Evolutionary conservation across 2,888 invertebrate genomes (phyloP), one percentile per base, ranked within the genome.

Genomic region (Andrena flavipes): DNA sequence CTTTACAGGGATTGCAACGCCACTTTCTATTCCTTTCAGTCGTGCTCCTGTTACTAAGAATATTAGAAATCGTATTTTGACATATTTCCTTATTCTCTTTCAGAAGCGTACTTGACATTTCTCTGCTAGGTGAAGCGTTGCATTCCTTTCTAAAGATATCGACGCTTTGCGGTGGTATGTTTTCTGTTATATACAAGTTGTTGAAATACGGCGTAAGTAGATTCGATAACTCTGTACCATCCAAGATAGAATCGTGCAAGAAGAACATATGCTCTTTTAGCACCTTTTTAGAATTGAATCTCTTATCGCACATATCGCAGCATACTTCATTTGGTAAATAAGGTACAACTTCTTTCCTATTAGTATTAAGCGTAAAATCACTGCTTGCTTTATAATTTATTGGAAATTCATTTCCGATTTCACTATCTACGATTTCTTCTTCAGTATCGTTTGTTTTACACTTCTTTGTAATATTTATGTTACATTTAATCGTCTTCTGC

Each of bases 1-100:
- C 84, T n/a, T 35, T 63, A 33, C 89, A 90, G 1, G 54, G n/a
- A 0, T 49, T 62, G 48, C 89, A 89, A 20, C 63, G 81, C 88
- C 89, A 89, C 26, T 74, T 73, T 29, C 63, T 79, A 16, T 48
- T 56, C 6, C 2, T 72, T 26, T 65, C 70, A 6, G 56, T 23
- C 23, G 16, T 42, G 13, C 33, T 16, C 13, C 16, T 59, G 10
- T 65, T 48, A 13, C 2, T 33, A 16, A 35, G 29, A 60, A 49
- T 30, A 65, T 70, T 35, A 10, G 23, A 42, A 26, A 65, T 20
- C 62, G 10, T 2, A 2, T 13, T 35, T 2, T 56, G 30, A 2
- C 26, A 13, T 2, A 62, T 23, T 13, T 42, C 29, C 8, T 64
- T 49, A 1, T 16, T 6, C 6, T 29, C 23, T 30, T n/a, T 8